Evolutionary conservation across 2,888 invertebrate species (phyloP).

Genomic region (Apamea monoglypha): DNA sequence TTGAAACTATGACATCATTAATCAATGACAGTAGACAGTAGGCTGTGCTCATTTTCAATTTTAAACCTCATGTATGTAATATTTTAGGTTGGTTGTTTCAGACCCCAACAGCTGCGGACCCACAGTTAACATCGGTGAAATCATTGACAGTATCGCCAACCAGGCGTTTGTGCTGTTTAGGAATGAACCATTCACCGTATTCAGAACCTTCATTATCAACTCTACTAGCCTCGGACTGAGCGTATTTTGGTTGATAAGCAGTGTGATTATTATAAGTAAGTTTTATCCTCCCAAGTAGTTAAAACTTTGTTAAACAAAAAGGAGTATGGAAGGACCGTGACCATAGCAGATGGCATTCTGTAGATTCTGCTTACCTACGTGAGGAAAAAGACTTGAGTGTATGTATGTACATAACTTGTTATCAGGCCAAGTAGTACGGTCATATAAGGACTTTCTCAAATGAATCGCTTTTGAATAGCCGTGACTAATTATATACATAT

Average conservation of each 20-base stretch:
- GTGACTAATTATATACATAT: neutral
- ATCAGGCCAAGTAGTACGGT: neutral
- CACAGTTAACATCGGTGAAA: constrained; percentile 78
- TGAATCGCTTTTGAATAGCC: neutral
- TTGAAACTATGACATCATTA: neutral
- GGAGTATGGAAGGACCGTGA: neutral
- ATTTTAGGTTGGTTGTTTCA: constrained; percentile 69
- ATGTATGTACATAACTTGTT: too few relatives aligned
- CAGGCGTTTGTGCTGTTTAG: constrained; percentile 80
- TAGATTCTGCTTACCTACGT: too few relatives aligned
- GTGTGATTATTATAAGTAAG: constrained; percentile 81
- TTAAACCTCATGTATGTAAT: constrained; percentile 33
- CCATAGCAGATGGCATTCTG: too few relatives aligned
- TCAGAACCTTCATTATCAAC: constrained; percentile 80
- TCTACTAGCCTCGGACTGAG: constrained; percentile 74
- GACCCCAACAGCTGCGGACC: constrained; percentile 78
- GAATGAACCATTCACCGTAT: constrained; percentile 75
- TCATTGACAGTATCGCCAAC: constrained; percentile 76
- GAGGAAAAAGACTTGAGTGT: neutral
- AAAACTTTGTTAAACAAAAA: neutral
- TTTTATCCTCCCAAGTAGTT: constrained; percentile 21
- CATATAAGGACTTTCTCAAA: neutral
- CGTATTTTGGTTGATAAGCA: constrained; percentile 77
- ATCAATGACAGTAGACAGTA: neutral
- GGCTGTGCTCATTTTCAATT: neutral